A percentile compares a stretch with the other conserved stretches of the same genome.
phyloP scores from a whole-genome alignment of 92 coral and sea anemone species.

The Pocillopora meandrina region DNA sequence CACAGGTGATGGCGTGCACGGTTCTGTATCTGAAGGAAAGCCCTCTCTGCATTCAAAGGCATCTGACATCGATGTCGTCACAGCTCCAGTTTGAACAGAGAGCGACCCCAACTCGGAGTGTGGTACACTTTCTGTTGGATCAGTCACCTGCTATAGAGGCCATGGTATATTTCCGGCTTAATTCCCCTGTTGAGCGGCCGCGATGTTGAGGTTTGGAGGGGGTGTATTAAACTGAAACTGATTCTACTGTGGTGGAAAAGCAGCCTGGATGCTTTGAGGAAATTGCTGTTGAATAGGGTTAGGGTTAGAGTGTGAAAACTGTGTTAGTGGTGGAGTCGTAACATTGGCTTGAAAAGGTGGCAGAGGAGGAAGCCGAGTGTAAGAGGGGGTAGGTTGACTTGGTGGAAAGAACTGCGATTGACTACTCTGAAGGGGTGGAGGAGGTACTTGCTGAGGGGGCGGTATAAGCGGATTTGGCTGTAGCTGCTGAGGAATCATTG shows the following conservation, averaged over 20 bases:
- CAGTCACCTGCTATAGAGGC: constrained; percentile 2
- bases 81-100: constrained; percentile 27
- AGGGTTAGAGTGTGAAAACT: too few relatives aligned
- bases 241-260: too few relatives aligned
- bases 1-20: constrained; percentile 58
- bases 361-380: too few relatives aligned
- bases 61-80: constrained; percentile 16
- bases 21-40: not conserved
- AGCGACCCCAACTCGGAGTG: constrained; percentile 26
- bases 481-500: constrained; percentile 1
- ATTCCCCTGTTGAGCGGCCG: constrained; percentile 23
- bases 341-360: too few relatives aligned
- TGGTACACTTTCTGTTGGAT: constrained; percentile 24
- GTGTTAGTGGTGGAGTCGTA: constrained; percentile 27
- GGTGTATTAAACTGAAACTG: too few relatives aligned
- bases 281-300: too few relatives aligned
- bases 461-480: too few relatives aligned
- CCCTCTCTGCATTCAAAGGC: constrained; percentile 7
- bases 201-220: constrained; percentile 3
- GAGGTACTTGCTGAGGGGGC: too few relatives aligned
- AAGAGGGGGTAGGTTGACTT: too few relatives aligned
- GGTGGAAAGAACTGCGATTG: too few relatives aligned
- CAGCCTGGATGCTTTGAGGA: too few relatives aligned
- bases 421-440: constrained; percentile 23
- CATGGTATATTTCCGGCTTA: constrained; percentile 9